A percentile compares a stretch with the other conserved stretches of the same genome.
Evolutionary conservation across 23 tunicate species (phyloP).

Genomic region (Halocynthia aurantium): DNA sequence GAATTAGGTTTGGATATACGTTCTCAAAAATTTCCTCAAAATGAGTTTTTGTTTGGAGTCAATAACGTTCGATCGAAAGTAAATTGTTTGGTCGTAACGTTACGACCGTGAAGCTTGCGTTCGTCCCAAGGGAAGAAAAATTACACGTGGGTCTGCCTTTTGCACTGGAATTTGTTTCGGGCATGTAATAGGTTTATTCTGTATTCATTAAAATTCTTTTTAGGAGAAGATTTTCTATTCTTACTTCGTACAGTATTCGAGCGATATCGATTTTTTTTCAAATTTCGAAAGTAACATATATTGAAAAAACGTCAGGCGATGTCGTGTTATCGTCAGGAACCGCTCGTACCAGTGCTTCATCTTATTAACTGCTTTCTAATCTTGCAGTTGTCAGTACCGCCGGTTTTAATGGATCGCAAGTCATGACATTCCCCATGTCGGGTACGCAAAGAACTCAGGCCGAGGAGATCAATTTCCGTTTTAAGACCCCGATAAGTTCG

Average conservation of each 20-base stretch:
- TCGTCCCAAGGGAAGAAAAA: too few relatives aligned
- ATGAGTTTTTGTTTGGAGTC: neutral
- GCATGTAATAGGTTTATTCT: too few relatives aligned
- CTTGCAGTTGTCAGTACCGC: conserved; percentile 42
- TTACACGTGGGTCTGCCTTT: too few relatives aligned
- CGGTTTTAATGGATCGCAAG: conserved; percentile 57
- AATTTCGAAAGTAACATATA: too few relatives aligned
- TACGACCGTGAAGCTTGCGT: neutral
- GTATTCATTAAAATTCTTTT: too few relatives aligned
- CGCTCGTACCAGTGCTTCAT: too few relatives aligned
- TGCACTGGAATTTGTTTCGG: too few relatives aligned
- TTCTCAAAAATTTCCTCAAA: neutral
- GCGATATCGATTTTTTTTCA: too few relatives aligned
- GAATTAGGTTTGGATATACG: conserved; percentile 29
- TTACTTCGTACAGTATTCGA: too few relatives aligned
- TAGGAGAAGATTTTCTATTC: too few relatives aligned
- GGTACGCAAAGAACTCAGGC: conserved; percentile 33
- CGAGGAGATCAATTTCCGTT: conserved; percentile 61
- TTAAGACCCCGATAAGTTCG: conserved; percentile 54
- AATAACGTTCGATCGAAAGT: neutral
- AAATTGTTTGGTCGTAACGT: neutral
- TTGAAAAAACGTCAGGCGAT: too few relatives aligned
- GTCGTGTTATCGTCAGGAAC: too few relatives aligned
- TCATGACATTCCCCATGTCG: conserved; percentile 36
- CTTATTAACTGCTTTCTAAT: neutral